These are phyloP conservation scores for Cyrtorhinus lividipennis DNA, from an alignment of 1,140 invertebrate species.

Conservation along the genomic window DNA sequence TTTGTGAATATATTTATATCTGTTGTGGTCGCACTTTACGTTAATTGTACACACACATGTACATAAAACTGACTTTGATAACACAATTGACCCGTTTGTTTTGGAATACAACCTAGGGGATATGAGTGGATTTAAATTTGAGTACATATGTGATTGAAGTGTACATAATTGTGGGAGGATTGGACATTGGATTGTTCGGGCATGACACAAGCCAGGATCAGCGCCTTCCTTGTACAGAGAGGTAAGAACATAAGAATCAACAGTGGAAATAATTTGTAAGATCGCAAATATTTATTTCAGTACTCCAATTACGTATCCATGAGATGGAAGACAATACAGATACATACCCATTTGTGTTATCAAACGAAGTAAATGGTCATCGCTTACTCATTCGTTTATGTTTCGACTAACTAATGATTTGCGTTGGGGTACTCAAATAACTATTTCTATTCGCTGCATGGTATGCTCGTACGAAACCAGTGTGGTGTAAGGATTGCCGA, in stretches of 20 bases:
- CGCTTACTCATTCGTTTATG: background rate
- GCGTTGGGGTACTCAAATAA: conserved; percentile 1
- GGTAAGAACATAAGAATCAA: conserved; percentile 2
- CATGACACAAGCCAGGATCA: background rate
- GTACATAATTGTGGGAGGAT: background rate
- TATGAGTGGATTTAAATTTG: background rate
- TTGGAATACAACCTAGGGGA: background rate
- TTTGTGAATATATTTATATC: too few species aligned
- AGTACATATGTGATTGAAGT: background rate
- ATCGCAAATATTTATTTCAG: conserved; percentile 2
- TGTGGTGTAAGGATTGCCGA: too few species aligned
- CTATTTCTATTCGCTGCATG: background rate
- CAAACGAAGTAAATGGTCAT: background rate
- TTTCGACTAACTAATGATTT: background rate
- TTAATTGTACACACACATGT: too few species aligned
- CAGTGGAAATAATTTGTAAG: background rate
- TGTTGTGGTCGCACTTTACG: too few species aligned
- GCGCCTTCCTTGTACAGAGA: background rate
- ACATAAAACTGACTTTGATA: conserved; percentile 4
- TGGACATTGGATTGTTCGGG: background rate
- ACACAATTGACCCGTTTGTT: background rate
- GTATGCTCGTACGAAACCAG: too few species aligned
- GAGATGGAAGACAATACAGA: background rate
- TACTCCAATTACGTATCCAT: background rate
- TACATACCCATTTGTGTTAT: conserved; percentile 2